Conservation (phyloP, 2,113 vertebrate species). For the Vidua chalybeata region DNA sequence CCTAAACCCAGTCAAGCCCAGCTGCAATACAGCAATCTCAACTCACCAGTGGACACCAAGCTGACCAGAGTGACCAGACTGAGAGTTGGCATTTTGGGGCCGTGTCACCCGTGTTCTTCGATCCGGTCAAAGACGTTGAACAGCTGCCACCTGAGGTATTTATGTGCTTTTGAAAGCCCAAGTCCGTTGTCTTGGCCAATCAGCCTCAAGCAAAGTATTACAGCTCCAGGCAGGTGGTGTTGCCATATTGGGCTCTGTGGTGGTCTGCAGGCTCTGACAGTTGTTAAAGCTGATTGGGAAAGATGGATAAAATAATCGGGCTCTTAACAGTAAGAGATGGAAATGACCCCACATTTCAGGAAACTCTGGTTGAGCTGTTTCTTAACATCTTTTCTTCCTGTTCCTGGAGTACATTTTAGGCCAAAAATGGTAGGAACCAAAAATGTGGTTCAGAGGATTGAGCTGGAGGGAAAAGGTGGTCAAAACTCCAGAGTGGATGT, state of each 20-base stretch:
- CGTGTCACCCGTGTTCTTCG: not conserved
- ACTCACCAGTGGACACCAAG: constrained; percentile 72
- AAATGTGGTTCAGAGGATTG: not conserved
- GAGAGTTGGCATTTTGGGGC: constrained; percentile 51
- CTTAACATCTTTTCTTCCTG: constrained; percentile 14
- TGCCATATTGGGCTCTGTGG: not conserved
- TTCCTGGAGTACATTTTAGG: not conserved
- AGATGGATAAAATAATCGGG: not conserved
- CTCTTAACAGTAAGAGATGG: constrained; percentile 16
- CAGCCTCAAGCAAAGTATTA: not conserved
- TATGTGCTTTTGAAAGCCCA: not conserved
- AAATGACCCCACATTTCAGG: not conserved
- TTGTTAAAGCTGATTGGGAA: constrained; percentile 30
- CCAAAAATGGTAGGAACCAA: not conserved
- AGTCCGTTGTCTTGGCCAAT: not conserved
- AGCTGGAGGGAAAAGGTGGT: not conserved
- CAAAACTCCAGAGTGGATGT: not conserved
- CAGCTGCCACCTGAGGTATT: not conserved
- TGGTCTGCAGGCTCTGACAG: not conserved
- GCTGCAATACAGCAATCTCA: not conserved
- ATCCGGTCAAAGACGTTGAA: not conserved
- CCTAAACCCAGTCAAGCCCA: not conserved
- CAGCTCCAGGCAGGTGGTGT: not conserved
- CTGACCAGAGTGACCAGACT: constrained; percentile 40
- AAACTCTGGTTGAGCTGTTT: not conserved